Evolutionary conservation across 2,888 invertebrate species (phyloP).

Genomic region (Amblyjoppa proteus): DNA sequence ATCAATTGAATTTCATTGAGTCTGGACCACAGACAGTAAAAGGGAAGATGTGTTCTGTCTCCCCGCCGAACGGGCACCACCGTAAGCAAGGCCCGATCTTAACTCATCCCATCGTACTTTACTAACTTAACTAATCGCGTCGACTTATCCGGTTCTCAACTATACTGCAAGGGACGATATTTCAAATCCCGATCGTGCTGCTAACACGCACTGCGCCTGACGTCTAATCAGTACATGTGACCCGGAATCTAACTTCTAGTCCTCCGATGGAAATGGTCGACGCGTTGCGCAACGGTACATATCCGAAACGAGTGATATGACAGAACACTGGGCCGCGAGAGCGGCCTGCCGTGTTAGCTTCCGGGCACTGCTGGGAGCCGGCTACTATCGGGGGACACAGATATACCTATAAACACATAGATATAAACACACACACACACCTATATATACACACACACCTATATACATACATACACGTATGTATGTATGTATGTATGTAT

Average conservation of each 20-base stretch:
- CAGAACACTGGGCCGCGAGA: conserved; percentile 5
- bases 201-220: conserved; percentile 11
- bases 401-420: neutral
- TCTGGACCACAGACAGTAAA: too few species aligned
- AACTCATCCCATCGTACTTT: too few species aligned
- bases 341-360: conserved; percentile 20
- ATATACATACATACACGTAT: too few species aligned
- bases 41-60: too few species aligned
- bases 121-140: too few species aligned
- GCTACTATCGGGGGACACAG: conserved; percentile 18
- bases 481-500: too few species aligned
- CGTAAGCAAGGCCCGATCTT: too few species aligned
- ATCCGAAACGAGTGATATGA: conserved; percentile 40
- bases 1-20: too few species aligned
- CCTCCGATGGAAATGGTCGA: conserved; percentile 2
- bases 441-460: neutral
- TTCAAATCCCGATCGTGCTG: neutral
- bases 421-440: neutral
- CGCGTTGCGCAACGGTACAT: conserved; percentile 19
- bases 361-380: conserved; percentile 15
- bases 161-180: neutral
- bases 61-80: too few species aligned
- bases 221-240: conserved; percentile 38
- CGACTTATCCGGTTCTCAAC: neutral
- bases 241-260: conserved; percentile 35